These are phyloP conservation scores for Volucella inanis DNA, from an alignment of 2,888 invertebrate genomes.

Conservation along the genomic window DNA sequence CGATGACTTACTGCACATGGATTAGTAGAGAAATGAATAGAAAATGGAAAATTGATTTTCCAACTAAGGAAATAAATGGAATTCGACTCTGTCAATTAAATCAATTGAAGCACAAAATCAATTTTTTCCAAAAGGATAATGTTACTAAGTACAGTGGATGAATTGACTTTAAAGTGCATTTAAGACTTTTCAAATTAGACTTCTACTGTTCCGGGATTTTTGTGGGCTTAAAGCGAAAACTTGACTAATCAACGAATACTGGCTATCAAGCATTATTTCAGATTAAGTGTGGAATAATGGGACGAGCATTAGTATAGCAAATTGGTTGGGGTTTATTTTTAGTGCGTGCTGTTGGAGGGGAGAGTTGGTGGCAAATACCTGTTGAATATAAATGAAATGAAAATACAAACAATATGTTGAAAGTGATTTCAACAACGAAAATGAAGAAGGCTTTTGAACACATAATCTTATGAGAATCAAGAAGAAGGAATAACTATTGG, in stretches of 20 bases:
- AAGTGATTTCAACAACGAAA: no score
- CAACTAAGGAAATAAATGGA: conserved; percentile 38
- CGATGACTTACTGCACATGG: conserved; percentile 2
- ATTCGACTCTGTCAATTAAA: conserved; percentile 5
- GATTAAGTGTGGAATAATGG: not conserved
- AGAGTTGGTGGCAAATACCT: no score
- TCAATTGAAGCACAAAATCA: not conserved
- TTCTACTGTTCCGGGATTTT: conserved; percentile 5
- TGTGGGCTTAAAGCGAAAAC: conserved; percentile 1
- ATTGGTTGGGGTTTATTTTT: not conserved
- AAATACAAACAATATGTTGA: no score
- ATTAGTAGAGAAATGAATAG: conserved; percentile 8
- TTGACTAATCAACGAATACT: not conserved
- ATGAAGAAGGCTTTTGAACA: not conserved
- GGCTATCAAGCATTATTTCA: not conserved
- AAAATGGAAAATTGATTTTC: conserved; percentile 54
- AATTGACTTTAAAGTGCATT: conserved; percentile 24
- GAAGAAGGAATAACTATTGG: not conserved
- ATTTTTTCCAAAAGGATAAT: conserved; percentile 9
- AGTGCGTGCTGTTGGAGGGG: no score
- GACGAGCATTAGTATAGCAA: not conserved
- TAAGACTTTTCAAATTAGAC: conserved; percentile 18
- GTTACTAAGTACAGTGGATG: conserved; percentile 34
- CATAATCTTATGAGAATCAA: conserved; percentile 12
- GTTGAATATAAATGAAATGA: no score